Base-by-base conservation (phyloP, 2,888 invertebrate genomes). In the Agrilus biguttatus region DNA sequence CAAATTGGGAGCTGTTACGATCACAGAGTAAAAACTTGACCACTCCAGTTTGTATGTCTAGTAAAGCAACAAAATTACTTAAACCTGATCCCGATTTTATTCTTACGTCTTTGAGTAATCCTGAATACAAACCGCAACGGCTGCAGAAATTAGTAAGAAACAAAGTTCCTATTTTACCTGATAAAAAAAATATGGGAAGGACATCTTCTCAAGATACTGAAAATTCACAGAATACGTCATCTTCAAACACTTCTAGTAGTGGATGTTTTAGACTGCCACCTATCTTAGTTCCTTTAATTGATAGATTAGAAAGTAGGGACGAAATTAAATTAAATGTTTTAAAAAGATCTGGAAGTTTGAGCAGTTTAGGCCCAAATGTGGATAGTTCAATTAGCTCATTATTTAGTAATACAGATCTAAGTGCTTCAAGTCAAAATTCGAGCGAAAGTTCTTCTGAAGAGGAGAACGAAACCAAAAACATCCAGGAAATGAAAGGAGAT, bases 1-100 rank as follows among this genome's bases (percentile, higher is more conserved):
- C 84, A n/a, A 88, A 86, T 58, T 88, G 87, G 87, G 86, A 88
- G 61, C 64, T 86, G 39, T 65, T 86, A 12, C 71, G 85, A 46
- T 78, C 83, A 4, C 66, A 66, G 66, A 78, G 75, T 32, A 78
- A 74, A 62, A 75, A 73, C 50, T 69, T 77, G 35, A 55, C 60
- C 28, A 50, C 61, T 32, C 48, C 61, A 38, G 68, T 57, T 47
- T 58, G 65, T 40, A 61, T 55, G 41, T 53, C 62, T 38, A 59
- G 53, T 40, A 49, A 55, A 8, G 43, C 62, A 7, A 54, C 56
- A 5, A 58, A 55, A 43, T 58, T 61, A 47, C 49, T 66, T 13
- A 63, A 63, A 49, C 63, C 63, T 5, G 66, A 66, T 47, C 56
- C 58, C 10, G 67, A 67, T 52, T 60, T 67, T 43, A 59, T 67